Evolutionary conservation across 2,888 invertebrate species (phyloP), one percentile per base, ranked within the genome.

Genomic region (Folsomia manolachei): DNA sequence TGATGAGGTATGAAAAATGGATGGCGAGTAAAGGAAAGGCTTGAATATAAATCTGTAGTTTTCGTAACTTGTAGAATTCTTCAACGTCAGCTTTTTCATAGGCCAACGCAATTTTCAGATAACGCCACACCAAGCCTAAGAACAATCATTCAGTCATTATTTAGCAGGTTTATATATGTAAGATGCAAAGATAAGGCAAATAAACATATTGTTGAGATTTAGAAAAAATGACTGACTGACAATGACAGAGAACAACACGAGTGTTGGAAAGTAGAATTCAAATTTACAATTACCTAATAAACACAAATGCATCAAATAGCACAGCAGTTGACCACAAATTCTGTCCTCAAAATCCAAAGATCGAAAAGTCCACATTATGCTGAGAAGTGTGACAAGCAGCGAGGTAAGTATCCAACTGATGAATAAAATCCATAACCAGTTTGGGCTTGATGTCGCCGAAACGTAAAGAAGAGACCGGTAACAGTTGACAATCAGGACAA

Each of bases 321-420:
- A 82, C 27, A 82, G 74, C 66, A 81, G 78, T 70, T 80, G 79
- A 73, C 81, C 82, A 72, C 81, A 81, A 21, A 78, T 71, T 71
- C 82, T 70, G 52, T 80, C 81, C 66, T 79, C 80, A 73, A 82
- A 82, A 75, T 82, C 82, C 77, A 82, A 75, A 69, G 80, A 76
- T 52, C 77, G 77, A 69, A 78, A 80, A 67, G 81, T 81, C 78
- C 81, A 80, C 51, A 81, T 72, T 51, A 81, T 75, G 70, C 81
- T 81, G 65, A 80, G 76, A 67, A 78, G 71, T 67, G 81, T 81
- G 73, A 81, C 80, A 68, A 80, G 74, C 66, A 81, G 65, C 39
- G 79, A 80, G 64, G 78, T 75, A 65, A 78, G 25, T 27, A 75
- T 53, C 63, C 74, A 75, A 73, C 75, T 78, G 25, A 76, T 62